phyloP scores from a whole-genome alignment of 2,113 vertebrate genomes.

The Osmerus eperlanus region DNA sequence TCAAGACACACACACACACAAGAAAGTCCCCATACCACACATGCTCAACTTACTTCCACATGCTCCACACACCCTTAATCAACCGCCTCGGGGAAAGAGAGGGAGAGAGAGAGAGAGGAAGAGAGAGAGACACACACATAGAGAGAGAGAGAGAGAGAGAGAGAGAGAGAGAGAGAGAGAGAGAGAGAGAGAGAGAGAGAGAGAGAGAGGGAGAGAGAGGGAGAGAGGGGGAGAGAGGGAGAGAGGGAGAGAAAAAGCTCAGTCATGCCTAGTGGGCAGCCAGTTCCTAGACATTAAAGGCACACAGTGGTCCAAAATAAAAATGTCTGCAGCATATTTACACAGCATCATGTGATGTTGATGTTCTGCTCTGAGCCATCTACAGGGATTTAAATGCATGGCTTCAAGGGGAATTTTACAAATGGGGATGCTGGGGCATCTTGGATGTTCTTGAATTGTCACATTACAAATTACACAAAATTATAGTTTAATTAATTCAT shows the following conservation, averaged over 20 bases:
- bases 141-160: not conserved
- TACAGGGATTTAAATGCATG: not conserved
- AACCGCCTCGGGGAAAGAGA: not conserved
- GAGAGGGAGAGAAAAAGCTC: not conserved
- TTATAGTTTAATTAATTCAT: not conserved
- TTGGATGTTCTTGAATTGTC: not conserved
- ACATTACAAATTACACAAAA: not conserved
- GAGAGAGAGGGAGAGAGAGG: no score
- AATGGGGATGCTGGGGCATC: not conserved
- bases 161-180: not conserved
- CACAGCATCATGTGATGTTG: not conserved
- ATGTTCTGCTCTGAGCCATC: not conserved
- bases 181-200: not conserved
- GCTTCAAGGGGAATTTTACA: not conserved
- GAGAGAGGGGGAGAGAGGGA: no score
- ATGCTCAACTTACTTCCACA: not conserved
- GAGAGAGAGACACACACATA: not conserved
- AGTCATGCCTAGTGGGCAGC: slow-evolving; percentile 5
- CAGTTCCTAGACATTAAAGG: slow-evolving; percentile 1
- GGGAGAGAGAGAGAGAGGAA: not conserved
- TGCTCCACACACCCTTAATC: slow-evolving; percentile 2
- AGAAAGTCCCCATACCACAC: not conserved
- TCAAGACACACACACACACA: not conserved
- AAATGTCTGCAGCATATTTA: not conserved
- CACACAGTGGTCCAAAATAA: not conserved